Percentiles rank a stretch among this genome's conserved stretches.
phyloP scores from a whole-genome alignment of 2,888 invertebrate genomes.

The Plebejus argus region DNA sequence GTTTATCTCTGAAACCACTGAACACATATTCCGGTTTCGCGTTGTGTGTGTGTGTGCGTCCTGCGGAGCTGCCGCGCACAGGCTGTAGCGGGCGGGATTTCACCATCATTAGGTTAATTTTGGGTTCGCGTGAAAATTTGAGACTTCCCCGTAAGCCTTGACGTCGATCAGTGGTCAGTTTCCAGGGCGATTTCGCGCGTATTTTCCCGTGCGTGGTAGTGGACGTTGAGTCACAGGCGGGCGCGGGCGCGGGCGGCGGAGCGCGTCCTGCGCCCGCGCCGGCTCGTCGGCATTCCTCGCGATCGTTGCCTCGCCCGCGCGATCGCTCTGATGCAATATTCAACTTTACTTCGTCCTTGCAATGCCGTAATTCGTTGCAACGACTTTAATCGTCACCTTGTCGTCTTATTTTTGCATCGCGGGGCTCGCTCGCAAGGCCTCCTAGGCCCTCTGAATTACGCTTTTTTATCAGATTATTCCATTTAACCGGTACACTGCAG shows the following conservation, averaged over 20 bases:
- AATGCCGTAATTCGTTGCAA: constrained; percentile 80
- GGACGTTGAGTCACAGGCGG: constrained; percentile 62
- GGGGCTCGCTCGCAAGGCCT: constrained; percentile 66
- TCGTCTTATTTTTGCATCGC: constrained; percentile 70
- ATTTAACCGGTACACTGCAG: constrained; percentile 51
- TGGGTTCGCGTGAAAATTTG: constrained; percentile 8
- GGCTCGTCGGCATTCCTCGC: constrained; percentile 71
- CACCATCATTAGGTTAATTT: constrained; percentile 26
- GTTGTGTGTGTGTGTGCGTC: not conserved
- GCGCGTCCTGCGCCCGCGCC: constrained; percentile 49
- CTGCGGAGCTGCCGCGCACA: not conserved
- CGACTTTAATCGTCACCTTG: constrained; percentile 69
- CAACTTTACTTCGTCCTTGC: constrained; percentile 81
- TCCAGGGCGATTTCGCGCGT: constrained; percentile 58
- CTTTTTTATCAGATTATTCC: constrained; percentile 52
- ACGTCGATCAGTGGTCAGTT: constrained; percentile 61
- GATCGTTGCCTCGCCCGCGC: constrained; percentile 74
- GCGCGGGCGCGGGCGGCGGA: constrained; percentile 46
- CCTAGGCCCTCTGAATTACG: constrained; percentile 67
- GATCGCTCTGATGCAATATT: constrained; percentile 78
- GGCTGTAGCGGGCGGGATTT: constrained; percentile 3
- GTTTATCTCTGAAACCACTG: not conserved
- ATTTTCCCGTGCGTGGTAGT: constrained; percentile 63
- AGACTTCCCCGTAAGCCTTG: constrained; percentile 42
- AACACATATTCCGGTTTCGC: not conserved